Evolutionary conservation across 2,113 vertebrate genomes (phyloP).

Genomic region (Corapipo altera): DNA sequence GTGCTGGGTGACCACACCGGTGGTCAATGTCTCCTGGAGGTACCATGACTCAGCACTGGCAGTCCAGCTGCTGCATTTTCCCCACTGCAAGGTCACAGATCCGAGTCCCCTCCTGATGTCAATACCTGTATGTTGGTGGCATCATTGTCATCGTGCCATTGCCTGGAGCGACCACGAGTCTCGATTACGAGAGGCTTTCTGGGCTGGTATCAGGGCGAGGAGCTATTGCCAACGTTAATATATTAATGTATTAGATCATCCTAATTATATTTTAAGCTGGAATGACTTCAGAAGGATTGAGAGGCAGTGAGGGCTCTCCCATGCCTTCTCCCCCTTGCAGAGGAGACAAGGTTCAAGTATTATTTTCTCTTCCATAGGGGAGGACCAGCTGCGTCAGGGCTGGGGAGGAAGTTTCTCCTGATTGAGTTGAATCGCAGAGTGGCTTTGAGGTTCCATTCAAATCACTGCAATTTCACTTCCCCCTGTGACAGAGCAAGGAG

Average conservation of each 20-base stretch:
- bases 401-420: not conserved
- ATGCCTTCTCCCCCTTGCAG: not conserved
- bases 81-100: accelerated
- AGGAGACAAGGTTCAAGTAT: not conserved
- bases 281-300: not conserved
- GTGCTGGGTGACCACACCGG: accelerated
- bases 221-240: conserved; percentile 39
- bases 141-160: accelerated
- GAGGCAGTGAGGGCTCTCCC: conserved; percentile 8
- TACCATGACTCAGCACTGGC: accelerated
- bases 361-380: not conserved
- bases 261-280: conserved; percentile 21
- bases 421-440: conserved; percentile 29
- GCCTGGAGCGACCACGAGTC: accelerated
- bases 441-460: not conserved
- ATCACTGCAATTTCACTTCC: conserved; percentile 5
- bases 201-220: not conserved
- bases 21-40: not conserved
- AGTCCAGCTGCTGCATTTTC: not conserved
- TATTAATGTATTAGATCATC: conserved; percentile 15
- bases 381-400: conserved; percentile 26
- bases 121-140: accelerated
- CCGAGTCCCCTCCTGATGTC: not conserved
- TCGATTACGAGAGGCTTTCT: not conserved
- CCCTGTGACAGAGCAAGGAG: not conserved